These are phyloP conservation scores for Onychomys leucogaster DNA, from an alignment of 2,797 vertebrate species.

Conservation along the genomic window DNA sequence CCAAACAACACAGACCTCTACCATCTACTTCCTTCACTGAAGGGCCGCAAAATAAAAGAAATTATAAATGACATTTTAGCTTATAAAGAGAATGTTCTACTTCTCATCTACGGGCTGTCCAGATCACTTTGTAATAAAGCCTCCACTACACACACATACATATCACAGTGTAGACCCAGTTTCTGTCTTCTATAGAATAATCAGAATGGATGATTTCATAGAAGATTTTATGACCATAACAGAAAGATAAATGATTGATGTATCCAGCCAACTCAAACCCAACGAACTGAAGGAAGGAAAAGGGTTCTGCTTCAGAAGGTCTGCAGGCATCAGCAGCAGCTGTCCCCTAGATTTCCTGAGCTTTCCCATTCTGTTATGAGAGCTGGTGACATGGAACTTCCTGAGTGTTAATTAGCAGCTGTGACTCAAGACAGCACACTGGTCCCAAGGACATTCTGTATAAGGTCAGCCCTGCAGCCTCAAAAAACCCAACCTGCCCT, in stretches of 20 bases:
- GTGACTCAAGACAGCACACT: neutral
- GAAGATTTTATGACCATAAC: constrained; percentile 5
- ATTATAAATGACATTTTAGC: neutral
- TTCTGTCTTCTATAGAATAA: neutral
- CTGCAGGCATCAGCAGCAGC: neutral
- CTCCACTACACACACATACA: neutral
- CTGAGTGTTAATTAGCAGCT: neutral
- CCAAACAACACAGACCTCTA: neutral
- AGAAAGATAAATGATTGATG: constrained; percentile 28
- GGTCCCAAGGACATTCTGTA: neutral
- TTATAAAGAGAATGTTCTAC: neutral
- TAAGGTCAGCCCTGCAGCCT: neutral
- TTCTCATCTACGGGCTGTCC: neutral
- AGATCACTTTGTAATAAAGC: constrained; percentile 43
- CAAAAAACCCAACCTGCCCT: neutral
- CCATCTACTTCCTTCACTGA: neutral
- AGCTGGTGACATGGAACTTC: neutral
- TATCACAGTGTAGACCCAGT: neutral
- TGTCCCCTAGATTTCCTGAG: neutral
- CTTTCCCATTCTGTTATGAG: neutral
- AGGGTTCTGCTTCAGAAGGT: neutral
- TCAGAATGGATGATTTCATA: neutral
- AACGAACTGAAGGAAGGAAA: neutral
- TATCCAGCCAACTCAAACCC: constrained; percentile 25
- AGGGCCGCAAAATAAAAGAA: neutral